A percentile compares a stretch with the other conserved stretches of the same genome.
phyloP scores from a whole-genome alignment of 2,888 invertebrate genomes.

The Pristionchus exspectatus region DNA sequence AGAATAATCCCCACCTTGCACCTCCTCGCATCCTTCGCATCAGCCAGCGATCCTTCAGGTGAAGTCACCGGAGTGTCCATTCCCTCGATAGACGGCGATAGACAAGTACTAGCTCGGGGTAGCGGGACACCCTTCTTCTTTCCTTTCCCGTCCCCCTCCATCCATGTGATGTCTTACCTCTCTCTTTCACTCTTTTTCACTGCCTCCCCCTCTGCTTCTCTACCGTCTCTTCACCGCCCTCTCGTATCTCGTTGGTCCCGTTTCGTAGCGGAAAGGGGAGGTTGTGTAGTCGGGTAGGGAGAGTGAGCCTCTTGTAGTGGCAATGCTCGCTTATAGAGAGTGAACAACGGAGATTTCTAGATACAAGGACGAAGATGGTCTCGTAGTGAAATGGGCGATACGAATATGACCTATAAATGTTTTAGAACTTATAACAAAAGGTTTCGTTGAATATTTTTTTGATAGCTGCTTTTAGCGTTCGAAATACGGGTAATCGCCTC shows the following conservation, averaged over 20 bases:
- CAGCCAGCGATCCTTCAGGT: background rate
- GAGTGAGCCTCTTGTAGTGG: background rate
- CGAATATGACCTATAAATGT: background rate
- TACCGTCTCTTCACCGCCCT: background rate
- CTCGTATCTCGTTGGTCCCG: background rate
- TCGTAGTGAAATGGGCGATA: background rate
- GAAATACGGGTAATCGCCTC: too few relatives aligned
- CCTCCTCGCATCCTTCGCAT: background rate
- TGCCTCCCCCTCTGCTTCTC: background rate
- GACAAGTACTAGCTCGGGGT: background rate
- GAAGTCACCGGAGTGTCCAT: slow-evolving; percentile 21
- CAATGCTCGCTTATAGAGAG: background rate
- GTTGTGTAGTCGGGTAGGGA: background rate
- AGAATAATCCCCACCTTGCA: background rate
- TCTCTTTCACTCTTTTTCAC: background rate
- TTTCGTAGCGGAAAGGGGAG: background rate
- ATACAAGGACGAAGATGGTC: background rate
- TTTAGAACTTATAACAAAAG: too few relatives aligned
- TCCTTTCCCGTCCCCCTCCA: background rate
- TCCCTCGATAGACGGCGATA: background rate
- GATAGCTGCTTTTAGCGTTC: too few relatives aligned
- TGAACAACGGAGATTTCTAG: background rate
- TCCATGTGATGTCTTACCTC: background rate
- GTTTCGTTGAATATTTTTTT: too few relatives aligned
- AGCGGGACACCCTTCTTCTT: background rate